Percentiles rank a stretch among this genome's conserved stretches.
phyloP scores from a whole-genome alignment of 2,113 vertebrate genomes.

The Cyphomyrus discorhynchus region DNA sequence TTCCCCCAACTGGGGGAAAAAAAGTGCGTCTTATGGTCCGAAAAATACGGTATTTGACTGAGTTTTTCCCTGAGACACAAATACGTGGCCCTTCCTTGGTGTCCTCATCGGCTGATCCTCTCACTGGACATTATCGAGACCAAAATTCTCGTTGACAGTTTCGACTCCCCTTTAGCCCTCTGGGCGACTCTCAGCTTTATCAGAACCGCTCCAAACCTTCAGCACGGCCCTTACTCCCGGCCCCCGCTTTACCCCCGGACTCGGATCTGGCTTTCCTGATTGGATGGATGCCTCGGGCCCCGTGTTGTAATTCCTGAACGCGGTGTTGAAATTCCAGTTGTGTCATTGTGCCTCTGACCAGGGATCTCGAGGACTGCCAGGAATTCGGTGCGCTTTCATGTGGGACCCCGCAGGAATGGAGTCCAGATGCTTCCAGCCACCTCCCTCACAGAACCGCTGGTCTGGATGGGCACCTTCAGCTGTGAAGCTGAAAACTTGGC shows the following conservation, averaged over 20 bases:
- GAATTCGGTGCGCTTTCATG: neutral
- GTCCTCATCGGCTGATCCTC: neutral
- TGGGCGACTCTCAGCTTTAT: neutral
- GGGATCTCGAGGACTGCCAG: neutral
- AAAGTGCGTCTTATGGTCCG: too few species aligned
- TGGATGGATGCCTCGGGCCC: neutral
- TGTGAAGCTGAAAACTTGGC: neutral
- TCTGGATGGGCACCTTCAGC: neutral
- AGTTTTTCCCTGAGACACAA: neutral
- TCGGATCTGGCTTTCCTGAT: neutral
- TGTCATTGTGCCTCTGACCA: neutral
- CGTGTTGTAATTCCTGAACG: neutral
- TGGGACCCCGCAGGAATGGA: neutral
- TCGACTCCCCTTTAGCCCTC: neutral
- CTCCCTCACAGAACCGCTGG: neutral
- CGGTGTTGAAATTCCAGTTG: slow-evolving; percentile 10
- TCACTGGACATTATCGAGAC: neutral
- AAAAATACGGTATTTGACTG: too few species aligned
- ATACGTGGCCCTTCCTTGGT: neutral
- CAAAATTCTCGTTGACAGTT: neutral
- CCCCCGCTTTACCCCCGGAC: neutral
- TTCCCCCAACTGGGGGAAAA: too few species aligned
- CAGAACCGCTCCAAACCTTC: neutral
- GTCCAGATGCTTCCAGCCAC: neutral
- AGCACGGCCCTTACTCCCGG: neutral